phyloP scores from a whole-genome alignment of 2,888 invertebrate species.

The Drosophila mettleri region DNA sequence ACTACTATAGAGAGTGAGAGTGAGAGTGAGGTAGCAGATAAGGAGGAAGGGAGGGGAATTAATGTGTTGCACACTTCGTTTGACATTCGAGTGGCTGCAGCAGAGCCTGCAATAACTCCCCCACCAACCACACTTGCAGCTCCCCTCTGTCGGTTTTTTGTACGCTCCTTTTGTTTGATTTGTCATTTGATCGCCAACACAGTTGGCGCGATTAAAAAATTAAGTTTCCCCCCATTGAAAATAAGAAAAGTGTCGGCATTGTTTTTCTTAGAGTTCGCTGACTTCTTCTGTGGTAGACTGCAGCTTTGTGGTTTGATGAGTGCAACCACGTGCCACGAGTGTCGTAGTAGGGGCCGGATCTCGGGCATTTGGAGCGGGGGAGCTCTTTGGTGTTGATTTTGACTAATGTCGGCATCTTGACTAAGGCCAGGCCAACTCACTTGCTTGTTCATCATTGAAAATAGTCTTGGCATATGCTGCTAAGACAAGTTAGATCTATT shows the following conservation, averaged over 20 bases:
- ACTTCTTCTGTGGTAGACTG: conserved; percentile 45
- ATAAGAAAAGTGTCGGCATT: conserved; percentile 41
- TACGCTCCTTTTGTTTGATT: conserved; percentile 72
- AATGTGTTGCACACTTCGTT: conserved; percentile 83
- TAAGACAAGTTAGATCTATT: not conserved
- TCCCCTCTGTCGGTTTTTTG: conserved; percentile 42
- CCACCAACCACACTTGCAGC: conserved; percentile 1
- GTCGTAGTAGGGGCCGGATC: not conserved
- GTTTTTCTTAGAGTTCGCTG: conserved; percentile 60
- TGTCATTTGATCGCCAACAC: conserved; percentile 80
- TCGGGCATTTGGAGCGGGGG: not conserved
- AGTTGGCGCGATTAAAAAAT: conserved; percentile 79
- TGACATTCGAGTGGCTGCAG: conserved; percentile 66
- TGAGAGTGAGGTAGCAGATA: not conserved
- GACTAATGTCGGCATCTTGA: conserved; percentile 40
- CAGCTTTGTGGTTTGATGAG: conserved; percentile 44
- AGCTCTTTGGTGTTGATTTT: conserved; percentile 36
- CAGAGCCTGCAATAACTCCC: conserved; percentile 8
- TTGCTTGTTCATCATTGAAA: conserved; percentile 16
- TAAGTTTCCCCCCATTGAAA: conserved; percentile 40
- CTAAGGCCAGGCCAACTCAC: conserved; percentile 5
- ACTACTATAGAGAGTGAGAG: conserved; percentile 1
- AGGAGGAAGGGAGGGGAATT: conserved; percentile 51
- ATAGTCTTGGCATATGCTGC: not conserved
- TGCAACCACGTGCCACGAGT: conserved; percentile 54